These are phyloP conservation scores for Bedellia somnulentella DNA, from an alignment of 2,888 invertebrate species.

Conservation along the genomic window DNA sequence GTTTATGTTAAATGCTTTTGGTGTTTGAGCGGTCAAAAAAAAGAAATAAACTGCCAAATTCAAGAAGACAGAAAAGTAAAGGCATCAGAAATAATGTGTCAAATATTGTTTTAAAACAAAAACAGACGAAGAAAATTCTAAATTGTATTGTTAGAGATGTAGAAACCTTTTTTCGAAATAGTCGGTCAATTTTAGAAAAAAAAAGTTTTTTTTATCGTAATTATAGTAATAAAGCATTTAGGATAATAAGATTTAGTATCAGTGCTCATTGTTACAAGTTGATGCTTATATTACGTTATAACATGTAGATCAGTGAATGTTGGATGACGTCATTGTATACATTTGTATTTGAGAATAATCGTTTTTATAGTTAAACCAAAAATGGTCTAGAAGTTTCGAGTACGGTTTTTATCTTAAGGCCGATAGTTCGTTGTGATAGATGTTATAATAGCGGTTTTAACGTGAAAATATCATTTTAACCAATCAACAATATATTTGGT, in stretches of 20 bases:
- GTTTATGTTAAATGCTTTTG: no score
- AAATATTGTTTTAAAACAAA: neutral
- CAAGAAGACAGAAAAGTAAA: neutral
- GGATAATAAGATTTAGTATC: constrained; percentile 5
- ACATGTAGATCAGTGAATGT: constrained; percentile 29
- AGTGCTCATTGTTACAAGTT: constrained; percentile 40
- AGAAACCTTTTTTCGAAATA: neutral
- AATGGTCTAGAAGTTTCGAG: constrained; percentile 23
- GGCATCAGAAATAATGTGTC: neutral
- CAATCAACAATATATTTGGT: no score
- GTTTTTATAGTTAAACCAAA: constrained; percentile 34
- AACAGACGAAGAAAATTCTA: neutral
- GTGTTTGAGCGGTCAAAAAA: no score
- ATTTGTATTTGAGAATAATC: constrained; percentile 38
- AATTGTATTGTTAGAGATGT: neutral
- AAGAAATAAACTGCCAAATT: no score
- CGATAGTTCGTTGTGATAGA: constrained; percentile 39
- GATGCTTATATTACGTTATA: constrained; percentile 26
- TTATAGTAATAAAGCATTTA: constrained; percentile 6
- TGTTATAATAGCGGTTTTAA: constrained; percentile 18
- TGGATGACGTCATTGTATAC: constrained; percentile 38
- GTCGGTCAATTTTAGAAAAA: neutral
- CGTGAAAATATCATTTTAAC: constrained; percentile 4
- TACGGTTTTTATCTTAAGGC: constrained; percentile 11
- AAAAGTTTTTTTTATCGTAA: neutral